phyloP scores from a whole-genome alignment of 2,797 vertebrate species.

The Halcyon chelicuti region DNA sequence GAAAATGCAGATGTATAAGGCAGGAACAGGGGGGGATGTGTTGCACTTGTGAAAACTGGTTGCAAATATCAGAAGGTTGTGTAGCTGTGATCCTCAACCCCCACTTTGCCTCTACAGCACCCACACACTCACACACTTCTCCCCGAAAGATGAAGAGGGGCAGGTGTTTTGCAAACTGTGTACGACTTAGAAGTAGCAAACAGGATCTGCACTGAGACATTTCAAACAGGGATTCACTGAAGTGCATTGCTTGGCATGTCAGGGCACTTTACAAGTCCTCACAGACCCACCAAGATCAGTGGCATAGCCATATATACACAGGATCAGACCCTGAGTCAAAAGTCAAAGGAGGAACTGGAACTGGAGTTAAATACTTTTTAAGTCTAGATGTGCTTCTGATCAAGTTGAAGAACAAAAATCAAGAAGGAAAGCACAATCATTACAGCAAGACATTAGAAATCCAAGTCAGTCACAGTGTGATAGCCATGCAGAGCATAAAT shows the following conservation, averaged over 20 bases:
- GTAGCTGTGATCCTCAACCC: neutral
- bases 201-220: rapidly evolving
- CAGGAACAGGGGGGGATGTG: neutral
- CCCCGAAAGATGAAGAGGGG: neutral
- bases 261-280: neutral
- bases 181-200: neutral
- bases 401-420: neutral
- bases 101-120: neutral
- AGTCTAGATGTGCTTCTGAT: neutral
- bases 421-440: neutral
- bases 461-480: neutral
- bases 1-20: neutral
- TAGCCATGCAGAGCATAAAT: neutral
- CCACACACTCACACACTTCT: neutral
- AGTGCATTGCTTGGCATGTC: neutral
- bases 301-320: neutral
- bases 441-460: constrained; percentile 3
- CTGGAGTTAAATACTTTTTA: neutral
- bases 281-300: rapidly evolving
- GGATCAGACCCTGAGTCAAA: neutral
- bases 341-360: neutral
- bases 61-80: neutral
- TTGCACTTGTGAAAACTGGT: neutral
- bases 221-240: neutral
- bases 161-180: neutral